A percentile compares a stretch with the other conserved stretches of the same genome.
Evolutionary conservation across 2,113 vertebrate genomes (phyloP).

Genomic region (Thamnaconus septentrionalis): DNA sequence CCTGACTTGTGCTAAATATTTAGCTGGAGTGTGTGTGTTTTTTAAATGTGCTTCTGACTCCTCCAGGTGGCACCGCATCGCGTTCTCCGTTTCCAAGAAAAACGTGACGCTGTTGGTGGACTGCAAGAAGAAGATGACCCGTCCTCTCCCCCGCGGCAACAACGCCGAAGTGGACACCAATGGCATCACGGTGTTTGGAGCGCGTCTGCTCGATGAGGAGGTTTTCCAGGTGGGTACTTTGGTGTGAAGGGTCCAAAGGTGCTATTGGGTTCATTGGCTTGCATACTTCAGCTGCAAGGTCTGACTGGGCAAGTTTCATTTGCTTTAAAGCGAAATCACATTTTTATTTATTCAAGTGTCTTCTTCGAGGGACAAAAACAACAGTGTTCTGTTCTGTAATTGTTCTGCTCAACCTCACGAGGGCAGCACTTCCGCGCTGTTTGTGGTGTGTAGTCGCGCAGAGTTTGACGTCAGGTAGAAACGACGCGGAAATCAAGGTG

Average conservation of each 20-base stretch:
- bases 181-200: conserved; percentile 87
- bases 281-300: no score
- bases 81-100: conserved; percentile 85
- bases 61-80: conserved; percentile 87
- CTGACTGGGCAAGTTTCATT: no score
- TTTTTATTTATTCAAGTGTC: no score
- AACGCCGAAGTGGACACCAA: conserved; percentile 81
- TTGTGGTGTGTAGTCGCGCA: no score
- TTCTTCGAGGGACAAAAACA: no score
- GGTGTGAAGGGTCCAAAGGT: background rate
- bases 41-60: conserved; percentile 6
- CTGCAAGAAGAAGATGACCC: conserved; percentile 87
- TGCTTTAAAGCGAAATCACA: no score
- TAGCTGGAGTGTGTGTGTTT: conserved; percentile 2
- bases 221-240: conserved; percentile 83
- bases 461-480: no score
- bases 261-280: no score
- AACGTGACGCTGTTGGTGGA: conserved; percentile 87
- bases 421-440: no score
- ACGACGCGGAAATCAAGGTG: no score
- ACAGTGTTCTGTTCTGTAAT: no score
- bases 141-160: conserved; percentile 77
- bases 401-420: no score
- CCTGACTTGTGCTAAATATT: background rate
- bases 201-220: conserved; percentile 86